These are phyloP conservation scores for Habropoda laboriosa DNA, from an alignment of 1,140 invertebrate species.

Conservation along the genomic window DNA sequence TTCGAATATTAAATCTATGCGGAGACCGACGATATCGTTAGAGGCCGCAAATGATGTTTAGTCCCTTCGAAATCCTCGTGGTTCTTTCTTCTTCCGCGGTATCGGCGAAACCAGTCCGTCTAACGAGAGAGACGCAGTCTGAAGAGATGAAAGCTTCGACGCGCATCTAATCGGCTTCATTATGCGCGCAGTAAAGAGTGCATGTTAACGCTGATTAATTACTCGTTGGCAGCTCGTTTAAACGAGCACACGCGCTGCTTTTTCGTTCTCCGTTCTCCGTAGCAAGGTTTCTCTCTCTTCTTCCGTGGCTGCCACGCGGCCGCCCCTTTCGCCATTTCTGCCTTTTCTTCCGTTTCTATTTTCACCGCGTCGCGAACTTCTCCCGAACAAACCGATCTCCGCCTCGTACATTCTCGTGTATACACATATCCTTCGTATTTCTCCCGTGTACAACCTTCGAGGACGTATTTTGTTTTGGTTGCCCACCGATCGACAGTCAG, in stretches of 20 bases:
- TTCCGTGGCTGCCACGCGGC: neutral
- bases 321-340: neutral
- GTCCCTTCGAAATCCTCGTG: neutral
- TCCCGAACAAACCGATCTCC: too few relatives aligned
- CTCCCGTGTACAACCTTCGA: too few relatives aligned
- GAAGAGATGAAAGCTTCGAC: slow-evolving; percentile 20
- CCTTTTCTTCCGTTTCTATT: neutral
- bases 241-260: slow-evolving; percentile 27
- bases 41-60: slow-evolving; percentile 24
- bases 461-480: too few relatives aligned
- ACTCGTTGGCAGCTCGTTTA: slow-evolving; percentile 38
- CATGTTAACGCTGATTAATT: slow-evolving; percentile 53
- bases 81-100: slow-evolving; percentile 23
- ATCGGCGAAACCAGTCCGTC: slow-evolving; percentile 25
- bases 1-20: slow-evolving; percentile 25
- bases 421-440: too few relatives aligned
- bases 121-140: slow-evolving; percentile 22
- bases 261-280: neutral
- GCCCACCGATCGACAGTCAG: too few relatives aligned
- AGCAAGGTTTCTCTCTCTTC: neutral
- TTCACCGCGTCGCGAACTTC: neutral
- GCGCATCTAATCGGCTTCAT: slow-evolving; percentile 36
- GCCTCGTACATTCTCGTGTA: too few relatives aligned
- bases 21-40: slow-evolving; percentile 29
- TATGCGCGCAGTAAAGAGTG: slow-evolving; percentile 41